These are phyloP conservation scores for Nixonia krombeini DNA, from an alignment of 1,140 invertebrate species.

Conservation along the genomic window DNA sequence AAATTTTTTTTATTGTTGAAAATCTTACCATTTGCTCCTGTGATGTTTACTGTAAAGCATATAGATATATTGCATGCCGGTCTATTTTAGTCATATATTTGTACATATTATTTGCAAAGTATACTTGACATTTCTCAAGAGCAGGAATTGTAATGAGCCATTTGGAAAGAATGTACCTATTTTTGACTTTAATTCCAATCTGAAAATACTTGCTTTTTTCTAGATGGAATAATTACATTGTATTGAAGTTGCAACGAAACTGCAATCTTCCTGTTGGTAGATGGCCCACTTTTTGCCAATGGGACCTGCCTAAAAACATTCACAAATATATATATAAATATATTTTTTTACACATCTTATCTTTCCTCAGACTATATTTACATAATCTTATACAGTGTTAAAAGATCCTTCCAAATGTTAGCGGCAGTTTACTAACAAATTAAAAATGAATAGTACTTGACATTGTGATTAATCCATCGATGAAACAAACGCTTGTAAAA, in stretches of 20 bases:
- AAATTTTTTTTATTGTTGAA: conserved; percentile 16
- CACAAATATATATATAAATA: conserved; percentile 48
- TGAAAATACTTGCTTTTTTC: conserved; percentile 18
- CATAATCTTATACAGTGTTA: conserved; percentile 32
- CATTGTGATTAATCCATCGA: conserved; percentile 31
- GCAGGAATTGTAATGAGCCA: conserved; percentile 1
- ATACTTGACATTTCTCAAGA: conserved; percentile 4
- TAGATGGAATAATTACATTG: conserved; percentile 24
- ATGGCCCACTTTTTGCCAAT: conserved; percentile 34
- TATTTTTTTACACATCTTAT: conserved; percentile 47
- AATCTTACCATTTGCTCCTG: conserved; percentile 30
- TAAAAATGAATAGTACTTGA: conserved; percentile 23
- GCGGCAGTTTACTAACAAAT: conserved; percentile 32
- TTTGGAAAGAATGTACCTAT: conserved; percentile 9
- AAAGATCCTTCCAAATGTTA: conserved; percentile 42
- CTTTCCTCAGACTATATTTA: conserved; percentile 40
- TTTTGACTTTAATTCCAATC: conserved; percentile 13
- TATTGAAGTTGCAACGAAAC: conserved; percentile 14
- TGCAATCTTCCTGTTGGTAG: conserved; percentile 40
- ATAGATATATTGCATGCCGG: conserved; percentile 3
- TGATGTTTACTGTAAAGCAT: conserved; percentile 27
- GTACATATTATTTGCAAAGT: conserved; percentile 7
- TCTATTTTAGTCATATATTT: conserved; percentile 8
- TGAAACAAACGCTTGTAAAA: background rate
- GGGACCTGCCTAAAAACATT: conserved; percentile 40